phyloP scores from a whole-genome alignment of 2,113 vertebrate genomes.

The Aix galericulata region DNA sequence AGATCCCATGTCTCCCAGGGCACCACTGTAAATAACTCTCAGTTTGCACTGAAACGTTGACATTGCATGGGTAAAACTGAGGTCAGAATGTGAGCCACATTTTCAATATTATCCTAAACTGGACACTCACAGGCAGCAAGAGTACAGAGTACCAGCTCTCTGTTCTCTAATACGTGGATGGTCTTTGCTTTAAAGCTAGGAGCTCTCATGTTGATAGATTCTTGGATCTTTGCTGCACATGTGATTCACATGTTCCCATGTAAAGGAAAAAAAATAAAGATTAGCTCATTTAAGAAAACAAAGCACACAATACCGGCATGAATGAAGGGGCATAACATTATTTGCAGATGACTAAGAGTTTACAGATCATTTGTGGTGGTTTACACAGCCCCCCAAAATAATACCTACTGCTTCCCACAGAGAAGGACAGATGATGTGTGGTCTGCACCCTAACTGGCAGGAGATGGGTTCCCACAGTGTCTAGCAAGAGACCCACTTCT shows the following conservation, averaged over 20 bases:
- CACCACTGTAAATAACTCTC: constrained; percentile 14
- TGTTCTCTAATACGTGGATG: background rate
- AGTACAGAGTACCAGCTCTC: background rate
- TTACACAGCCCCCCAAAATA: background rate
- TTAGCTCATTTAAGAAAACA: background rate
- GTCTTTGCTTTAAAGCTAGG: background rate
- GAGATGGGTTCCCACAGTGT: background rate
- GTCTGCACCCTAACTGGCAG: background rate
- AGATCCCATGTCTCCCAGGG: background rate
- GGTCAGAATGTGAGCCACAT: background rate
- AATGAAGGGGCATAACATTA: background rate
- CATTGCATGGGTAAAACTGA: background rate
- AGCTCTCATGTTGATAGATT: background rate
- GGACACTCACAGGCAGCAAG: background rate
- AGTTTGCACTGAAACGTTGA: background rate
- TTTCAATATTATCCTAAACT: background rate
- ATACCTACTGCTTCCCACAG: background rate
- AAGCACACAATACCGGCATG: background rate
- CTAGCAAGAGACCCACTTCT: background rate
- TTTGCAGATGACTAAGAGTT: background rate
- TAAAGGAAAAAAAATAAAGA: background rate
- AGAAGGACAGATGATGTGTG: background rate
- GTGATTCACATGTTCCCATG: background rate
- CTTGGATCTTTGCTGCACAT: background rate
- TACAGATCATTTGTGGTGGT: background rate